Conservation (phyloP, 2,797 vertebrate species). For the Ceyx erithaca region DNA sequence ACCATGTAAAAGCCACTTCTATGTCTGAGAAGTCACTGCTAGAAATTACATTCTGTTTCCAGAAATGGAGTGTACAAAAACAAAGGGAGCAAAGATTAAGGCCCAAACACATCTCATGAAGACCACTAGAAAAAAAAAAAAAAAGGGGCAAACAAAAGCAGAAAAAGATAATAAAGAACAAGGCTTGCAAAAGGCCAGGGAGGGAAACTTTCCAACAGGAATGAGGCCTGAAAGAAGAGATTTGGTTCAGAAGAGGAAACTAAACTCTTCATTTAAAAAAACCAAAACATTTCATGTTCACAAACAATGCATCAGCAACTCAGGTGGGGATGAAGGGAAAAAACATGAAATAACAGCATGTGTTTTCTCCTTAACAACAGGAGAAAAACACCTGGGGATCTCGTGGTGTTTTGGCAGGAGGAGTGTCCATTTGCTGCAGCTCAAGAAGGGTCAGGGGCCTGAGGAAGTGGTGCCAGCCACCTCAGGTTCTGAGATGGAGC, state of each 20-base stretch:
- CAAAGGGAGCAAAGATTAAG: not conserved
- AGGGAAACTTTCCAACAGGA: not conserved
- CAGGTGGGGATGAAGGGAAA: not conserved
- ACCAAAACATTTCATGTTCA: not conserved
- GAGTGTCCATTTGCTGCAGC: fast-evolving
- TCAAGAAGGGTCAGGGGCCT: not conserved
- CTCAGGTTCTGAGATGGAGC: not conserved
- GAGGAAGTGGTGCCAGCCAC: not conserved
- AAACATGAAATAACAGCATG: not conserved
- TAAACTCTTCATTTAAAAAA: not conserved
- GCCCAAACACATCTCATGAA: not conserved
- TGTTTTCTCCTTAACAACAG: not conserved
- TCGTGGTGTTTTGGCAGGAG: not conserved
- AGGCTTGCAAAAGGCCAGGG: not conserved
- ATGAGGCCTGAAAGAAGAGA: not conserved
- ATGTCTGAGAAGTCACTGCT: not conserved
- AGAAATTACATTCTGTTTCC: not conserved
- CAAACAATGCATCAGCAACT: not conserved
- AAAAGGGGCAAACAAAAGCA: not conserved
- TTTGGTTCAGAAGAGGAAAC: not conserved
- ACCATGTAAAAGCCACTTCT: not conserved
- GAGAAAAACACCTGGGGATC: not conserved
- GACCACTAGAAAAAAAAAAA: not conserved
- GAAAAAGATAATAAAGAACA: not conserved
- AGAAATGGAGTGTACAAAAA: not conserved